These are phyloP conservation scores for Holocentrus rufus DNA, from an alignment of 2,797 vertebrate genomes.

Conservation along the genomic window DNA sequence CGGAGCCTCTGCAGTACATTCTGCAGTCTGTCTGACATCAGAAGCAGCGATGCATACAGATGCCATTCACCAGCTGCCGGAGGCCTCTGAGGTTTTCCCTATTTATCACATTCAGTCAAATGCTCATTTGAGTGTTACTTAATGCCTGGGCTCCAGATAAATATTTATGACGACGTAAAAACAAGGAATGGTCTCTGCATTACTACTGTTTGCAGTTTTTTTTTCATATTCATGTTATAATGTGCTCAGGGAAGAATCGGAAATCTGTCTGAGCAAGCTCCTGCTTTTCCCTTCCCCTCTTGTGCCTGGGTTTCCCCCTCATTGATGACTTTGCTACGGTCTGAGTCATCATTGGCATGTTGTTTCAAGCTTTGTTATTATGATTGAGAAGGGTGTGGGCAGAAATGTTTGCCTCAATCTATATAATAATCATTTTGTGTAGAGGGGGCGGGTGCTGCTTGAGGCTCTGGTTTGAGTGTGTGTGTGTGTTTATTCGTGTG, in stretches of 20 bases:
- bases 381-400: conserved; percentile 43
- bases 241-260: conserved; percentile 1
- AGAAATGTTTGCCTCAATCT: conserved; percentile 43
- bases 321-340: conserved; percentile 37
- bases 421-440: conserved; percentile 19
- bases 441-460: conserved; percentile 32
- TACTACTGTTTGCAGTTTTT: neutral
- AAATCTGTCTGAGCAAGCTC: neutral
- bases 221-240: conserved; percentile 1
- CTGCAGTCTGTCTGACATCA: conserved; percentile 71
- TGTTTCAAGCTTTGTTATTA: conserved; percentile 42
- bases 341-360: conserved; percentile 52
- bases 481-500: neutral
- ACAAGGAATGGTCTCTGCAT: conserved; percentile 25
- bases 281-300: neutral
- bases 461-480: neutral
- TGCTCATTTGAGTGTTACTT: conserved; percentile 51
- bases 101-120: conserved; percentile 59
- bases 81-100: conserved; percentile 45
- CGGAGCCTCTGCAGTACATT: conserved; percentile 66
- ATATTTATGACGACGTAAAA: conserved; percentile 19
- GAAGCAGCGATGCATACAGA: conserved; percentile 70
- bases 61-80: conserved; percentile 66
- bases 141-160: conserved; percentile 33
- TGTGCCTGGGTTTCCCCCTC: conserved; percentile 2